These are phyloP conservation scores for Nestor notabilis DNA, from an alignment of 2,113 vertebrate genomes.

Conservation along the genomic window DNA sequence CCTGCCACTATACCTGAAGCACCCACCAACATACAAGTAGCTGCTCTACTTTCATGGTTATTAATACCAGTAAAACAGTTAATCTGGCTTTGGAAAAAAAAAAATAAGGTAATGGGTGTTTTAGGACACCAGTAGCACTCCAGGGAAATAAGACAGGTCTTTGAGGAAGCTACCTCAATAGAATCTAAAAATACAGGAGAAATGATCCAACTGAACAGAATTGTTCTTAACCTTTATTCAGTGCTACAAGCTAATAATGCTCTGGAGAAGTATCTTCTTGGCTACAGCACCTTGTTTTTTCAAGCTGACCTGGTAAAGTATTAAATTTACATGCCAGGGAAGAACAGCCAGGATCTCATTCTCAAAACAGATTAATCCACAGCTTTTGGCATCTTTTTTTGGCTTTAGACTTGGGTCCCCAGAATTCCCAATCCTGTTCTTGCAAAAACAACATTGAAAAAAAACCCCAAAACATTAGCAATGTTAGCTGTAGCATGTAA, in stretches of 20 bases:
- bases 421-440: neutral
- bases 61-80: slow-evolving; percentile 44
- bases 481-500: neutral
- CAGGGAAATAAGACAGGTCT: slow-evolving; percentile 1
- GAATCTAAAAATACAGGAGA: slow-evolving; percentile 45
- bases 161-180: slow-evolving; percentile 39
- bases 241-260: neutral
- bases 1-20: neutral
- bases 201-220: neutral
- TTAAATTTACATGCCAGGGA: neutral
- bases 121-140: slow-evolving; percentile 16
- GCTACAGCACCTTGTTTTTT: neutral
- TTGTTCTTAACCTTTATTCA: neutral
- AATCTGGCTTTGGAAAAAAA: neutral
- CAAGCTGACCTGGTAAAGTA: neutral
- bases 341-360: neutral
- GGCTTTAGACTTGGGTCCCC: neutral
- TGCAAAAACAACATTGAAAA: neutral
- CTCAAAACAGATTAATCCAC: neutral
- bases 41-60: slow-evolving; percentile 1
- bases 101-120: neutral
- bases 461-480: neutral
- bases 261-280: neutral
- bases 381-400: neutral
- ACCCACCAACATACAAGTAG: neutral